Conservation (phyloP, 2,888 invertebrate genomes). For the Heteromyza rotundicornis region DNA sequence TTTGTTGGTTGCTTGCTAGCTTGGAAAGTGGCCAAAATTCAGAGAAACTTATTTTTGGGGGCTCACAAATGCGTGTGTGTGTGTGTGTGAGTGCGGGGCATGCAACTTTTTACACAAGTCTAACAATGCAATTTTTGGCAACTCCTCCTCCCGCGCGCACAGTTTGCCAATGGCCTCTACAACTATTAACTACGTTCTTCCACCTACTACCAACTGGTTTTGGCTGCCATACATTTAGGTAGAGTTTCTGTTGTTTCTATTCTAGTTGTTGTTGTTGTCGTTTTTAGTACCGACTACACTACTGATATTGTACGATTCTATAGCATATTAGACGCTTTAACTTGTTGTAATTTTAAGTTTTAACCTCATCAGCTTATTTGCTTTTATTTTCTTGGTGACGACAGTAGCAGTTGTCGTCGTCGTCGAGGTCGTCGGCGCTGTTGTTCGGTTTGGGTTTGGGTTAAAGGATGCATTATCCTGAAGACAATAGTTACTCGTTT, state of each 20-base stretch:
- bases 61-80: background rate
- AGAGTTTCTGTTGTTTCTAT: too few species aligned
- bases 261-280: too few species aligned
- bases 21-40: constrained; percentile 24
- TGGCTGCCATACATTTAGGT: too few species aligned
- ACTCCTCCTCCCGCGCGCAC: background rate
- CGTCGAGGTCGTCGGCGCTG: background rate
- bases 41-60: background rate
- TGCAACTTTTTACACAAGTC: background rate
- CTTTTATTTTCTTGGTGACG: too few species aligned
- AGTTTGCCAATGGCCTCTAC: background rate
- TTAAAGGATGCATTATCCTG: background rate
- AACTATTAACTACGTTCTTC: too few species aligned
- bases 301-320: too few species aligned
- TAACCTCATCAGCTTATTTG: background rate
- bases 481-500: background rate
- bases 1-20: constrained; percentile 8
- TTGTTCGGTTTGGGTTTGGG: background rate
- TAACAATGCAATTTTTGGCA: background rate
- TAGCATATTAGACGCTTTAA: background rate
- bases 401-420: too few species aligned
- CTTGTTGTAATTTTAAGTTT: constrained; percentile 5
- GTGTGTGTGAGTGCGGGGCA: background rate
- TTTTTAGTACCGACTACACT: too few species aligned
- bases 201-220: too few species aligned